Conservation (phyloP, 53 echinoderm and acorn worm genomes). For the Paracentrotus lividus region DNA sequence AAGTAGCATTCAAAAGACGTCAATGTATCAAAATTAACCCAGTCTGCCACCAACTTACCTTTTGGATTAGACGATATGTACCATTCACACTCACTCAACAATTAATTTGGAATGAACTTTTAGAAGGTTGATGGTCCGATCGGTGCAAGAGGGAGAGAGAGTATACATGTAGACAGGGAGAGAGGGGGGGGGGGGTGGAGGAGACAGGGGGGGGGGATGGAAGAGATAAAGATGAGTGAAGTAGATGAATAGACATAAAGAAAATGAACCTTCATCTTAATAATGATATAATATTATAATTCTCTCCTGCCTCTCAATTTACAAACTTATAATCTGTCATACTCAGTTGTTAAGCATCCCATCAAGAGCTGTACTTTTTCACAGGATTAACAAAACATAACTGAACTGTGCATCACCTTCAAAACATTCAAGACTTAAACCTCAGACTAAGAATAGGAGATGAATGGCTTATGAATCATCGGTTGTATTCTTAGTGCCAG, state of each 20-base stretch:
- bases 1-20: too few species aligned
- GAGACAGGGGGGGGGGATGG: neutral
- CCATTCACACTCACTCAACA: too few species aligned
- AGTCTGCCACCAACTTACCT: too few species aligned
- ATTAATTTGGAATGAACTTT: too few species aligned
- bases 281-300: neutral
- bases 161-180: neutral
- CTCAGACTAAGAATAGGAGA: neutral
- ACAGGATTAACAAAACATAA: neutral
- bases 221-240: too few species aligned
- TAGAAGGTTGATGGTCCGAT: neutral
- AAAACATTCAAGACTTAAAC: neutral
- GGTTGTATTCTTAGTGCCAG: neutral
- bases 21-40: too few species aligned
- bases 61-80: too few species aligned
- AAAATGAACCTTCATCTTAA: neutral
- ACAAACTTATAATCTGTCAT: neutral
- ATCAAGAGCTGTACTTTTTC: neutral
- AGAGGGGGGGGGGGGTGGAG: neutral
- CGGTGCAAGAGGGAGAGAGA: neutral
- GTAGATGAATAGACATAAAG: too few species aligned
- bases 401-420: neutral
- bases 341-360: neutral
- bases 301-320: neutral
- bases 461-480: neutral